These are phyloP conservation scores for Cyclophora albipunctata DNA, from an alignment of 2,888 invertebrate genomes.

Conservation along the genomic window DNA sequence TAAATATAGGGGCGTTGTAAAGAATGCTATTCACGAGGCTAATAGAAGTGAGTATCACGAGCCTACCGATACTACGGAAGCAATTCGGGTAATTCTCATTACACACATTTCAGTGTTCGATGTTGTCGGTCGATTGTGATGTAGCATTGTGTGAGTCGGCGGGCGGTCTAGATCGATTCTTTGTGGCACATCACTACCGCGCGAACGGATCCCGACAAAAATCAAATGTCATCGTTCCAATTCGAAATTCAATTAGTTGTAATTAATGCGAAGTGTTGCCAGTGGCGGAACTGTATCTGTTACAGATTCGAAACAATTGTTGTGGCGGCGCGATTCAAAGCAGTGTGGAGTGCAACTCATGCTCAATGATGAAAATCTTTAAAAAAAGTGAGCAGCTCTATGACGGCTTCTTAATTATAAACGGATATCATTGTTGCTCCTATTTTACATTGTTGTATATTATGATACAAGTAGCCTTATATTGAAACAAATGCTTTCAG, in stretches of 20 bases:
- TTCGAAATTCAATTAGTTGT: slow-evolving; percentile 79
- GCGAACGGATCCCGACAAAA: slow-evolving; percentile 67
- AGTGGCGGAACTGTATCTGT: slow-evolving; percentile 62
- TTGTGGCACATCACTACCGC: slow-evolving; percentile 69
- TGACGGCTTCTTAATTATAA: slow-evolving; percentile 36
- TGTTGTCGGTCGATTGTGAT: slow-evolving; percentile 61
- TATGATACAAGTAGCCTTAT: no score
- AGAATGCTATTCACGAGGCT: slow-evolving; percentile 57
- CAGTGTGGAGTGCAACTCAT: slow-evolving; percentile 48
- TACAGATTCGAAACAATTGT: slow-evolving; percentile 66
- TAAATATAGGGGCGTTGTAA: slow-evolving; percentile 56
- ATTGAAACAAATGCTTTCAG: no score
- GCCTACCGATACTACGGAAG: slow-evolving; percentile 68
- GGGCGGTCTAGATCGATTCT: slow-evolving; percentile 67
- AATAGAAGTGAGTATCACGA: slow-evolving; percentile 57
- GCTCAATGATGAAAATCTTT: slow-evolving; percentile 9
- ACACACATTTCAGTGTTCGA: slow-evolving; percentile 70
- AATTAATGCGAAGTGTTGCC: slow-evolving; percentile 73
- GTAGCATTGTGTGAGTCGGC: slow-evolving; percentile 60
- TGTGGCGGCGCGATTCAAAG: slow-evolving; percentile 56
- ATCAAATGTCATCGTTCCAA: slow-evolving; percentile 79
- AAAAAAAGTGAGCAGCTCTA: slow-evolving; percentile 11
- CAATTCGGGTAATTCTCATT: slow-evolving; percentile 73
- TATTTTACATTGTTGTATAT: slow-evolving; percentile 1
- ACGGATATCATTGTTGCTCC: slow-evolving; percentile 21